These are phyloP conservation scores for Drosophila pectinifera DNA, from an alignment of 1,140 invertebrate species.

Conservation along the genomic window DNA sequence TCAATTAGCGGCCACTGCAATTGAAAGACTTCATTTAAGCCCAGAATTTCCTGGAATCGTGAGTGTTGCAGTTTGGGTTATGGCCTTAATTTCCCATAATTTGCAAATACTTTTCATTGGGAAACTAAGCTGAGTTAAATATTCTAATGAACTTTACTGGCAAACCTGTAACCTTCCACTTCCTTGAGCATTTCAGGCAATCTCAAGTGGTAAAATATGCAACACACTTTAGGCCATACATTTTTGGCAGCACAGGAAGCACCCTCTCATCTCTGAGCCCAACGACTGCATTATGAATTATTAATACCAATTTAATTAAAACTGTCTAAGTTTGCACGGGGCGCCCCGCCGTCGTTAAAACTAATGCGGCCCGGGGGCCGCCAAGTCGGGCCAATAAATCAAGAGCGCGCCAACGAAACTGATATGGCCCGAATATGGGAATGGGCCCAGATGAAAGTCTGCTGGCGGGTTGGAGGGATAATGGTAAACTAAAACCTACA, in stretches of 20 bases:
- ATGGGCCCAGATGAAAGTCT: slow-evolving; percentile 4
- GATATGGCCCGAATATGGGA: slow-evolving; percentile 31
- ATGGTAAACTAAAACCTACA: slow-evolving; percentile 36
- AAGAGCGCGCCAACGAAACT: slow-evolving; percentile 56
- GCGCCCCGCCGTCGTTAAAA: slow-evolving; percentile 37
- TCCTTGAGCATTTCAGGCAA: slow-evolving; percentile 3
- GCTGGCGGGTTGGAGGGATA: background rate
- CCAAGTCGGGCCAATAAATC: slow-evolving; percentile 61
- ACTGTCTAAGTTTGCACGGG: slow-evolving; percentile 51
- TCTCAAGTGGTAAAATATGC: slow-evolving; percentile 55
- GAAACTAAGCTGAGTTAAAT: background rate
- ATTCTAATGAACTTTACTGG: background rate
- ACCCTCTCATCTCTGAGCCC: background rate
- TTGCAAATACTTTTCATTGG: background rate
- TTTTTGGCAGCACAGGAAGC: slow-evolving; percentile 58
- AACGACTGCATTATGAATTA: slow-evolving; percentile 59
- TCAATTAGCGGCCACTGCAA: slow-evolving; percentile 51
- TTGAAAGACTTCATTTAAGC: slow-evolving; percentile 36
- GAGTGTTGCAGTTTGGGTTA: background rate
- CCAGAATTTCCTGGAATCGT: background rate
- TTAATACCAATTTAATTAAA: slow-evolving; percentile 81
- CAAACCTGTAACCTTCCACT: background rate
- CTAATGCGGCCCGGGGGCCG: slow-evolving; percentile 14
- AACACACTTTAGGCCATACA: slow-evolving; percentile 59
- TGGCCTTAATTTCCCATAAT: background rate